Percentiles rank a stretch among this genome's conserved stretches.
Conservation (phyloP, 2,797 vertebrate genomes). For the Antennarius maculatus region DNA sequence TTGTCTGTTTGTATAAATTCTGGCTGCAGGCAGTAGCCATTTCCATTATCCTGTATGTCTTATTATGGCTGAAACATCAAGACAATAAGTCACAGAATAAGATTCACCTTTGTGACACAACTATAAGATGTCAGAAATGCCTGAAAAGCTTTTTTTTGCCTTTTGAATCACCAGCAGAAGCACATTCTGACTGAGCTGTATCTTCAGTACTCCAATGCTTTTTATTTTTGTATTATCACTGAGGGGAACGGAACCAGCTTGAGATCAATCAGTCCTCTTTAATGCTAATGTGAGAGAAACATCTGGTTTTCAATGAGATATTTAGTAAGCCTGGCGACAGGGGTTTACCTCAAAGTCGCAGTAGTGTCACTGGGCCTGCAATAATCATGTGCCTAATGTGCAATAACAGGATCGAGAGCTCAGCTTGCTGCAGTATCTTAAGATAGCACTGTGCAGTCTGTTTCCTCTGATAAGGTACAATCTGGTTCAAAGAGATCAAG, state of each 20-base stretch:
- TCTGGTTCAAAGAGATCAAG: conserved; percentile 73
- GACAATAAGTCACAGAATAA: conserved; percentile 25
- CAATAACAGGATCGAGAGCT: conserved; percentile 68
- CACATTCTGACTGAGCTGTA: conserved; percentile 21
- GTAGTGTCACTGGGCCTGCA: conserved; percentile 58
- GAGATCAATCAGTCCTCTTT: conserved; percentile 73
- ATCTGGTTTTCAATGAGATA: conserved; percentile 77
- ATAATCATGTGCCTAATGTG: conserved; percentile 78
- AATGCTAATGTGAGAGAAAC: conserved; percentile 68
- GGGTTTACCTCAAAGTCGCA: conserved; percentile 61
- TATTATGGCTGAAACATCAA: conserved; percentile 32
- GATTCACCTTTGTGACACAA: conserved; percentile 27
- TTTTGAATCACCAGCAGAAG: conserved; percentile 14
- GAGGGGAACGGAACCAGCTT: conserved; percentile 49
- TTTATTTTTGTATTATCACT: conserved; percentile 65
- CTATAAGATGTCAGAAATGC: conserved; percentile 12
- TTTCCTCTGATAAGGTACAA: conserved; percentile 76
- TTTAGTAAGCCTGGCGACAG: conserved; percentile 54
- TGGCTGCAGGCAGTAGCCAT: conserved; percentile 44
- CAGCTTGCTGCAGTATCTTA: conserved; percentile 71
- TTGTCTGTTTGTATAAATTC: conserved; percentile 61
- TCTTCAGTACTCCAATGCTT: conserved; percentile 32
- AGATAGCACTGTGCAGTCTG: conserved; percentile 71
- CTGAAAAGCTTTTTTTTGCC: conserved; percentile 2
- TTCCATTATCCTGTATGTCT: conserved; percentile 27